Evolutionary conservation across 2,888 invertebrate species (phyloP), one percentile per base, ranked within the genome.

Genomic region (Celastrina argiolus): DNA sequence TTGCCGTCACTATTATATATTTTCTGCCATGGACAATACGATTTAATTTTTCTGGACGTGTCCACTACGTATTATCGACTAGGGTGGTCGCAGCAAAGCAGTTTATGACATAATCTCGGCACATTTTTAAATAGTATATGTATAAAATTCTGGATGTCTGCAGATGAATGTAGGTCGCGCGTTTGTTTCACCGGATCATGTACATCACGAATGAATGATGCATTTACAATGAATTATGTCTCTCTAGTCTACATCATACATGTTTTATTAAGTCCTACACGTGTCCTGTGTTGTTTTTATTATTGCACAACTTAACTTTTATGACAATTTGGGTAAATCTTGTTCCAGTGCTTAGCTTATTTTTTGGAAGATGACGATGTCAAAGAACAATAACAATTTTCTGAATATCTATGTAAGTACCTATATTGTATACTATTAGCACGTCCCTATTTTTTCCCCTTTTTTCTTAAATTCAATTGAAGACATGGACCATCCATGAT

Each of bases 161-260:
- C 36, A 59, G 22, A 18, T 8, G 10, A 31, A 59, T 59, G 12
- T 59, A 36, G 64, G 59, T 59, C 59, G 31, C n/a, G n/a, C n/a
- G 58, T 58, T 58, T 31, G 28, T 16, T 18, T 45, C 45, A 10
- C 45, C 45, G 45, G 18, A 45, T 18, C 8, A 0, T 18, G 18
- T 45, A 45, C 45, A 45, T 45, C 45, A 45, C 18, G 18, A 45
- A 45, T 45, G 45, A 45, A 45, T 45, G 45, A 45, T 45, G 45
- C 45, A 45, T 45, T 45, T 18, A 45, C 45, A 45, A 45, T 45
- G 18, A 45, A 45, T 45, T 45, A 45, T n/a, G n/a, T 45, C 45
- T 18, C 45, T 45, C 45, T 45, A 45, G 45, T 18, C 18, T 18
- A 8, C 16, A 45, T 8, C 8, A 18, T 16, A 16, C 18, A 10